phyloP scores from a whole-genome alignment of 2,113 vertebrate genomes.

The Hipposideros armiger region DNA sequence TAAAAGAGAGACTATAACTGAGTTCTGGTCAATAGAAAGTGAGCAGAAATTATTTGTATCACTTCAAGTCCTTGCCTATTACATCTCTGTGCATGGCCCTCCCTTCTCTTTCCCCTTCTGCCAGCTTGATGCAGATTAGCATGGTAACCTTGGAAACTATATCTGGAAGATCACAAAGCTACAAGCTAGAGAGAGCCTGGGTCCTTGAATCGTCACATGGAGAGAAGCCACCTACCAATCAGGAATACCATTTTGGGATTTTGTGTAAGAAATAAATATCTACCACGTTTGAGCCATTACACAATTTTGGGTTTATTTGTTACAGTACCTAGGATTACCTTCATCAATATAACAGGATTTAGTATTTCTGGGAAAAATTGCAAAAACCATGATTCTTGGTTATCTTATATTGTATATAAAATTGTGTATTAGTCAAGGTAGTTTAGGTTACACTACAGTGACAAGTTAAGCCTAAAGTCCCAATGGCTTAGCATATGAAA shows the following conservation, averaged over 20 bases:
- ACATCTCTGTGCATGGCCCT: not conserved
- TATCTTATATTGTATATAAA: not conserved
- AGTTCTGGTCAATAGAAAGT: not conserved
- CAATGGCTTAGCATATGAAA: not conserved
- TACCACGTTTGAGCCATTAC: not conserved
- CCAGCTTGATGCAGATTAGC: not conserved
- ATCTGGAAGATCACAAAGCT: not conserved
- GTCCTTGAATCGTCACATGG: not conserved
- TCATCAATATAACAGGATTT: not conserved
- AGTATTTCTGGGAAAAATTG: not conserved
- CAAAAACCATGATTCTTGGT: not conserved
- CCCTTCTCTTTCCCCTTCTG: not conserved
- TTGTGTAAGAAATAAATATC: not conserved
- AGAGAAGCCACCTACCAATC: not conserved
- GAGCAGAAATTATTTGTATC: not conserved
- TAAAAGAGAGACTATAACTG: not conserved
- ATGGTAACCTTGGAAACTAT: not conserved
- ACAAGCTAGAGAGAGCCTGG: not conserved
- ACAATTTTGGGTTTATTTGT: not conserved
- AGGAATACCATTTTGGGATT: not conserved
- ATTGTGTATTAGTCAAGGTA: not conserved
- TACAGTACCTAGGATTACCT: not conserved
- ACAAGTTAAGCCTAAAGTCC: not conserved
- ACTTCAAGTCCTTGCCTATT: not conserved
- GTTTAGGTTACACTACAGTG: not conserved